phyloP scores from a whole-genome alignment of 2,113 vertebrate genomes.

The Siniperca chuatsi region DNA sequence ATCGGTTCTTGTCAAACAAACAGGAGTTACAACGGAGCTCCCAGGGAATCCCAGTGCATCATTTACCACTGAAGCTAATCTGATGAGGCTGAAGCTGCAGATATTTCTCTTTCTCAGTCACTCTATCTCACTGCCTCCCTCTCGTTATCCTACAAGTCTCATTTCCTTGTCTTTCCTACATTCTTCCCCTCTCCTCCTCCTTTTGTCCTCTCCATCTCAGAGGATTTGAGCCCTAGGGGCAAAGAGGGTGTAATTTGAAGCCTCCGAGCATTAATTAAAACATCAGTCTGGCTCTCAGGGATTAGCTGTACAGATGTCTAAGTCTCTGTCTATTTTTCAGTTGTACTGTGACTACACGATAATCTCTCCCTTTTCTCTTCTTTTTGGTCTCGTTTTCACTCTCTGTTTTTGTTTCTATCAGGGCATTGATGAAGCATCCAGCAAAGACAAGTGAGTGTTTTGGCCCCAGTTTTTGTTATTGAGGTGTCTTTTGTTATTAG shows the following conservation, averaged over 20 bases:
- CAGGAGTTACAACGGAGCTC: constrained; percentile 15
- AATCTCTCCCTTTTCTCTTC: constrained; percentile 38
- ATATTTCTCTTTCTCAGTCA: constrained; percentile 38
- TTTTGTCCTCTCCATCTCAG: constrained; percentile 63
- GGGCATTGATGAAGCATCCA: constrained; percentile 95
- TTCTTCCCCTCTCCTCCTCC: constrained; percentile 51
- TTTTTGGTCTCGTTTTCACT: constrained; percentile 16
- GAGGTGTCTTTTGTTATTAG: constrained; percentile 41
- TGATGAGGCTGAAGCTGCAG: constrained; percentile 55
- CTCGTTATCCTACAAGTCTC: constrained; percentile 46
- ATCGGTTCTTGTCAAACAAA: constrained; percentile 42
- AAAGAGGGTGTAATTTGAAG: constrained; percentile 81
- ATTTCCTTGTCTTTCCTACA: constrained; percentile 63
- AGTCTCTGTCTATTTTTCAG: constrained; percentile 67
- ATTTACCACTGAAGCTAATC: constrained; percentile 37
- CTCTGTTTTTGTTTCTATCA: constrained; percentile 72
- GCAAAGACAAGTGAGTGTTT: constrained; percentile 96
- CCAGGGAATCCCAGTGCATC: constrained; percentile 26
- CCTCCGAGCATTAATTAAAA: constrained; percentile 84
- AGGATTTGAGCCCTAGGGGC: constrained; percentile 69
- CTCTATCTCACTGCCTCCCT: constrained; percentile 13
- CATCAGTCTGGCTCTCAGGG: constrained; percentile 79
- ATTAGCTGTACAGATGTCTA: constrained; percentile 78
- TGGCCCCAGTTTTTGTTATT: constrained; percentile 29
- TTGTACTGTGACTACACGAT: constrained; percentile 43